phyloP scores from a whole-genome alignment of 2,888 invertebrate species.

The Athalia circularis region DNA sequence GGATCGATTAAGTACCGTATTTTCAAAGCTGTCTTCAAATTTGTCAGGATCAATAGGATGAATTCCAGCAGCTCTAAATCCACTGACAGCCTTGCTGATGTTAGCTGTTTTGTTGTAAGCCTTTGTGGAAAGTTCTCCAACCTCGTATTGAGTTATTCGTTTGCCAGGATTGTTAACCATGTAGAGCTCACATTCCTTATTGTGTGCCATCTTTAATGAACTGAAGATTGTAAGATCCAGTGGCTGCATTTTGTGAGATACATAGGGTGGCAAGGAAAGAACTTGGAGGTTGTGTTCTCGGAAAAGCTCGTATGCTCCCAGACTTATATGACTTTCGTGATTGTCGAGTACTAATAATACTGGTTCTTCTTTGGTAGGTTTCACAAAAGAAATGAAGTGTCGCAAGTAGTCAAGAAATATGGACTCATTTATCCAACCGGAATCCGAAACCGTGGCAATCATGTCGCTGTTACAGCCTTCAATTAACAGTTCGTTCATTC shows the following conservation, averaged over 20 bases:
- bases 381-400: conserved; percentile 48
- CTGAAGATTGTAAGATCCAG: conserved; percentile 38
- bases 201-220: conserved; percentile 24
- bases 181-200: conserved; percentile 22
- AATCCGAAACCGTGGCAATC: too few relatives aligned
- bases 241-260: conserved; percentile 41
- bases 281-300: too few relatives aligned
- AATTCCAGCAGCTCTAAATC: too few relatives aligned
- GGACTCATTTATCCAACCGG: too few relatives aligned
- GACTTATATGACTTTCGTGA: conserved; percentile 35
- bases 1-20: too few relatives aligned
- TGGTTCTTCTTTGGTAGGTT: conserved; percentile 44
- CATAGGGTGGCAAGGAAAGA: conserved; percentile 39
- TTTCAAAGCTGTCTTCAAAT: too few relatives aligned
- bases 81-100: too few relatives aligned
- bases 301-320: conserved; percentile 31
- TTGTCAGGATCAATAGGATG: too few relatives aligned
- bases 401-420: conserved; percentile 45
- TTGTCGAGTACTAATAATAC: conserved; percentile 41
- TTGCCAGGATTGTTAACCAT: conserved; percentile 31
- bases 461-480: too few relatives aligned
- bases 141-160: too few relatives aligned
- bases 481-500: too few relatives aligned
- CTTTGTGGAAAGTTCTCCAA: too few relatives aligned
- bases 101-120: conserved; percentile 10